phyloP scores from a whole-genome alignment of 2,888 invertebrate species.

The Oasisia sp. region DNA sequence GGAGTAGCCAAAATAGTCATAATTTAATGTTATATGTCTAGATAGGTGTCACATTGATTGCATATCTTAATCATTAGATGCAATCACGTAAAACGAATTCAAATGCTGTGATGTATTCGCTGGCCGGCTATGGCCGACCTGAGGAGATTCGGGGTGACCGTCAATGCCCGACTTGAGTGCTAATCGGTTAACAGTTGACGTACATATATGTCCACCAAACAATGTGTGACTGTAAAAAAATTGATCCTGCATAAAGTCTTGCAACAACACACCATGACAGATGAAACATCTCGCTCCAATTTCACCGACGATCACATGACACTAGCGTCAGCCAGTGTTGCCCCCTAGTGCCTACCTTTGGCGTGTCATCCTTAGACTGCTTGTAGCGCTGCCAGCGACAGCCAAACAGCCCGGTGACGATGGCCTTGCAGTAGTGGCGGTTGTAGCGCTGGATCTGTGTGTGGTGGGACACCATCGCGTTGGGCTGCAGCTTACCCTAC shows the following conservation, averaged over 20 bases:
- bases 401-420: slow-evolving; percentile 58
- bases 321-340: neutral
- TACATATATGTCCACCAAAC: neutral
- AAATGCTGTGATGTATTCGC: too few species aligned
- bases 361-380: slow-evolving; percentile 55
- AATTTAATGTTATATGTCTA: too few species aligned
- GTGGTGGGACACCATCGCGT: slow-evolving; percentile 23
- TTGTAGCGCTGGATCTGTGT: slow-evolving; percentile 55
- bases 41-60: too few species aligned
- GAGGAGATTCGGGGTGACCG: too few species aligned
- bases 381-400: slow-evolving; percentile 62
- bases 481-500: neutral
- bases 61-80: too few species aligned
- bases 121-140: too few species aligned
- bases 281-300: neutral
- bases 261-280: too few species aligned
- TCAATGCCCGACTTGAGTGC: too few species aligned
- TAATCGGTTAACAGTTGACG: too few species aligned
- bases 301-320: neutral
- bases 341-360: slow-evolving; percentile 47
- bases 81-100: too few species aligned
- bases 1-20: too few species aligned
- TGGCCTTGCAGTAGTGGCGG: slow-evolving; percentile 56
- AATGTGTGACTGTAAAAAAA: neutral
- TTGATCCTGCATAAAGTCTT: too few species aligned